Evolutionary conservation across 2,888 invertebrate species (phyloP), one percentile per base, ranked within the genome.

Genomic region (Holacanthella duospinosa): DNA sequence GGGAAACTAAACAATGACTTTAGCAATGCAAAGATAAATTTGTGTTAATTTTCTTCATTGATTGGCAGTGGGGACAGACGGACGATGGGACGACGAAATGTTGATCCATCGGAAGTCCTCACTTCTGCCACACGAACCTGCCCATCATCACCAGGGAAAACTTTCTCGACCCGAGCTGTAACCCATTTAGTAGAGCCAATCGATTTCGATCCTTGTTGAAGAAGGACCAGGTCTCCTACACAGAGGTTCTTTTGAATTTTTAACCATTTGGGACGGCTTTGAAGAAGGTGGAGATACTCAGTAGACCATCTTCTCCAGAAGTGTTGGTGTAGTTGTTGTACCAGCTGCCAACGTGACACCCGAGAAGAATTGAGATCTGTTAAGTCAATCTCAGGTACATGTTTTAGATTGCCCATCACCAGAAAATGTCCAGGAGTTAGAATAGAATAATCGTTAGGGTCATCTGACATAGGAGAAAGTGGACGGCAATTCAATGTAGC

Each of bases 91-190:
- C 59, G 43, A 4, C 28, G 6, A n/a, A 44, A 27, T 4, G 26
- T 25, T 24, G 59, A 24, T 28, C 59, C 44, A 19, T n/a, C 21
- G 3, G 59, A n/a, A 6, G 24, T 19, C 24, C 16, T 29, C 9
- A 29, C 29, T 9, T 59, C 4, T 4, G 2, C 4, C 3, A 59
- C 58, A n/a, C 60, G 44, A 24, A 60, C 60, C 24, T 16, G 21
- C 2, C 61, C 70, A 62, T 75, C 75, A 2, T 60, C n/a, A 29
- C 73, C 74, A 4, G 73, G 73, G 57, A 73, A 68, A 6, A 73
- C 12, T 29, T 69, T 36, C 6, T 54, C 55, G 2, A 76, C 63
- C 59, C 69, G 53, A 1, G 71, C 75, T 3, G 73, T 58, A 16
- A 63, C 61, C 75, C 75, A 76, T 25, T 70, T 58, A 3, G 59